Evolutionary conservation across 2,113 vertebrate genomes (phyloP), one percentile per base, ranked within the genome.

Genomic region (Natator depressus): DNA sequence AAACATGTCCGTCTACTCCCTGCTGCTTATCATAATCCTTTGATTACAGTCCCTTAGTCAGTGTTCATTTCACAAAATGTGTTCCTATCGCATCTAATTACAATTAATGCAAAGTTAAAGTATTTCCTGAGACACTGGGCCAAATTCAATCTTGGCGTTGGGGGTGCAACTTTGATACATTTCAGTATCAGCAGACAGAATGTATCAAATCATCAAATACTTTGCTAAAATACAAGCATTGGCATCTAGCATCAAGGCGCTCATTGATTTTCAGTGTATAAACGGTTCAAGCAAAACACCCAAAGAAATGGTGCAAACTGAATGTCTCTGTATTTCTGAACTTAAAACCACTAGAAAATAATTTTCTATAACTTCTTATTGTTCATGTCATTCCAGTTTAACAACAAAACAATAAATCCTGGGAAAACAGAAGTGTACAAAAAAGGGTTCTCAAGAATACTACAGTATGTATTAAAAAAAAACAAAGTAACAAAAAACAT

Each of bases 401-500:
- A 75, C 35, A 38, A n/a, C 38, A 76, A 46, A 46, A 46, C 22
- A 24, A 76, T 46, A 42, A 42, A 76, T 42, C 38, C 38, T 42
- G 42, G 22, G 72, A 13, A 46, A 25, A 69, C 62, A 35, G 35
- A 69, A n/a, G 16, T 19, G 62, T 19, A 69, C 29, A 35, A 35
- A 62, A 31, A 13, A 35, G 7, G 59, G 59, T 35, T 35, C 59
- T 35, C 14, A 69, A 35, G 62, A n/a, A 69, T n/a, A 69, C 35
- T 19, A 42, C 5, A 42, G 42, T 42, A 76, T 13, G 22, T 46
- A 76, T 25, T 46, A 46, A 54, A 81, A 93, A 42, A 81, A 31
- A 75, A 2, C 9, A 47, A 0, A 85, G 57, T 53, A 54, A 8
- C 72, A 72, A 84, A 57, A 55, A n/a, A 6, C 38, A 20, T 6